Evolutionary conservation across 2,888 invertebrate genomes (phyloP).

Genomic region (Cataglyphis altisquamis): DNA sequence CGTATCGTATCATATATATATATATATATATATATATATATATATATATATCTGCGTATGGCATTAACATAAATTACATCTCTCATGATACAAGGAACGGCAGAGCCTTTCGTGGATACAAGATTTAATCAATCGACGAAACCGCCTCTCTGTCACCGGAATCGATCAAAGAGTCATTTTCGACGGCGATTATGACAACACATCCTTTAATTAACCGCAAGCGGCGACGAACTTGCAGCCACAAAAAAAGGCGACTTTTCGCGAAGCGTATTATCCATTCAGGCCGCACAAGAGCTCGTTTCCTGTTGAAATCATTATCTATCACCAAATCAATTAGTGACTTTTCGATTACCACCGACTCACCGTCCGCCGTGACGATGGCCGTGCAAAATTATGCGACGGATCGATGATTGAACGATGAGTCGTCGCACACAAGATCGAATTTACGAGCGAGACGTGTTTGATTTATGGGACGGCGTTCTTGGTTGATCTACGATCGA

Average conservation of each 20-base stretch:
- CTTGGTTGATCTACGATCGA: slow-evolving; percentile 79
- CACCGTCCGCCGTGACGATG: slow-evolving; percentile 33
- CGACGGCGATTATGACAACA: slow-evolving; percentile 30
- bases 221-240: slow-evolving; percentile 35
- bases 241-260: background rate
- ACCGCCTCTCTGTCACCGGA: slow-evolving; percentile 45
- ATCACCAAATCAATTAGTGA: slow-evolving; percentile 75
- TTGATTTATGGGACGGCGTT: slow-evolving; percentile 77
- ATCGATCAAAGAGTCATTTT: slow-evolving; percentile 39
- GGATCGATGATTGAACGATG: slow-evolving; percentile 77
- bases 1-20: background rate
- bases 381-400: slow-evolving; percentile 59
- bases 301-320: slow-evolving; percentile 69
- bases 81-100: slow-evolving; percentile 14
- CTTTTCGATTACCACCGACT: slow-evolving; percentile 69
- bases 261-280: slow-evolving; percentile 28
- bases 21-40: background rate
- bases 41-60: background rate
- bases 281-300: slow-evolving; percentile 23
- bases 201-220: slow-evolving; percentile 42
- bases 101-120: background rate
- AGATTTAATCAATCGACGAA: slow-evolving; percentile 39
- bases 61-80: slow-evolving; percentile 43
- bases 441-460: slow-evolving; percentile 80
- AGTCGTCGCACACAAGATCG: slow-evolving; percentile 72